Evolutionary conservation across 2,888 invertebrate species (phyloP), one percentile per base, ranked within the genome.

Genomic region (Sipunculus nudus): DNA sequence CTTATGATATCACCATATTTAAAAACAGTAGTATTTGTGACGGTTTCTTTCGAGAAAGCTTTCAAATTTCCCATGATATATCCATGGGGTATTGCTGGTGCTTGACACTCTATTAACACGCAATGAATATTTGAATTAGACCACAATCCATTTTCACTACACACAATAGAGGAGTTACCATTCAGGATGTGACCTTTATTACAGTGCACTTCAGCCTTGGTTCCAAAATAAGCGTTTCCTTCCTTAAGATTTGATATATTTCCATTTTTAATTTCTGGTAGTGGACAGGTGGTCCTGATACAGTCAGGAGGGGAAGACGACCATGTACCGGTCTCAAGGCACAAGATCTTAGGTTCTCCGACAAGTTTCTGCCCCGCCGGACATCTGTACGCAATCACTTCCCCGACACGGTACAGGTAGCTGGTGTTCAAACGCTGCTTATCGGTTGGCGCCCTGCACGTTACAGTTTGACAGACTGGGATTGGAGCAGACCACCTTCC

Each of bases 261-360:
- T 28, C 31, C 10, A 19, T 48, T 48, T 29, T 48, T 29, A 28
- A 48, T 48, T n/a, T 3, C 35, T 2, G 60, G 57, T 4, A 23
- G 19, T 28, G 31, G 29, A 32, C 67, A 67, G 1, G 23, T 35
- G n/a, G 41, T n/a, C 6, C 48, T 25, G 13, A 26, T 21, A 40
- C 68, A 68, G 19, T 13, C 38, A 6, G 65, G 59, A n/a, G 61
- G 53, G 8, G 26, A 23, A 13, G 6, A 26, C 19, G 67, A 60
- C 69, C 69, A 69, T n/a, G 26, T 47, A 4, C 55, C 62, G 45
- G 68, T 47, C 6, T 62, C 57, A 25, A 54, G 56, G 29, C 69
- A 69, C 2, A 56, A 26, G 21, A 41, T 43, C 10, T 28, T 38
- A 19, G 16, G 16, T 8, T 32, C 23, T 16, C 63, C 63, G 23